These are phyloP conservation scores for pig (Sus scrofa) DNA, from an alignment of 2,113 vertebrate species.

Conservation along the genomic window DNA sequence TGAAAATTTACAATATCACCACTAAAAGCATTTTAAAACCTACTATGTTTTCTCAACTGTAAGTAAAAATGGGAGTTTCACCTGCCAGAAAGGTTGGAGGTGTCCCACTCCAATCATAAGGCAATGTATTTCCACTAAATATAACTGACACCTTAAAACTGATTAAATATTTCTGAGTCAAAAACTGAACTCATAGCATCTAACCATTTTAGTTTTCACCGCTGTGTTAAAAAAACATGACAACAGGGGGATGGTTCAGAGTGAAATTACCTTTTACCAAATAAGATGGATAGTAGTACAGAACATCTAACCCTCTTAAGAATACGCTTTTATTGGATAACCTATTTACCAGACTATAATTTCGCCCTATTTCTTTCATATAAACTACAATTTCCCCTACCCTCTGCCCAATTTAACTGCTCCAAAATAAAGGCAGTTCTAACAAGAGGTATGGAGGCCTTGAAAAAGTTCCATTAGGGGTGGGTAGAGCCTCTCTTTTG, in stretches of 20 bases:
- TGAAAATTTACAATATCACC: background rate
- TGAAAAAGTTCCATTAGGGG: background rate
- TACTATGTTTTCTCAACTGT: background rate
- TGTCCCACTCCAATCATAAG: background rate
- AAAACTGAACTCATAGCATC: background rate
- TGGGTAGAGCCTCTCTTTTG: background rate
- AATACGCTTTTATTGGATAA: background rate
- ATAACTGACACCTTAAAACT: background rate
- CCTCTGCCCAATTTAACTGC: background rate
- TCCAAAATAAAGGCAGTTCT: background rate
- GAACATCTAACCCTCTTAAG: background rate
- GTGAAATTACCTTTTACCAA: background rate
- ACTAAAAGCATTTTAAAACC: background rate
- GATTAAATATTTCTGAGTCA: slow-evolving; percentile 22
- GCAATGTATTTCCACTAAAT: background rate
- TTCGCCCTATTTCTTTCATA: background rate
- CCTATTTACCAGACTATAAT: background rate
- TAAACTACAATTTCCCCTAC: background rate
- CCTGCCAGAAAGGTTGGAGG: background rate
- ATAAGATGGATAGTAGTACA: background rate
- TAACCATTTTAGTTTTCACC: background rate
- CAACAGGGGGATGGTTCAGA: background rate
- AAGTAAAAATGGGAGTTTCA: background rate
- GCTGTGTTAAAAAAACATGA: background rate
- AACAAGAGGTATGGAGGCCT: background rate